phyloP scores from a whole-genome alignment of 2,113 vertebrate genomes.

The mouse (Mus musculus) region GRCm39 chr15:85675501-85676000 shows the following conservation, averaged over 20 bases:
- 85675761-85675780: not conserved
- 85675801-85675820: not conserved
- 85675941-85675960: not conserved
- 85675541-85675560: not conserved
- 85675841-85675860: not conserved
- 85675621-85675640: rapidly evolving
- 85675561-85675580: not conserved
- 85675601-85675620: not conserved
- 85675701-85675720: not conserved
- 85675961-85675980: conserved; percentile 38
- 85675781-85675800: not conserved
- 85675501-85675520: not conserved
- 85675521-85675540: not conserved
- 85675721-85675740: not conserved
- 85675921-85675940: conserved; percentile 52
- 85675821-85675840: too few species aligned
- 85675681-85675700: not conserved
- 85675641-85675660: not conserved
- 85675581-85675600: not conserved
- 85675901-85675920: not conserved
- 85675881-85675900: not conserved
- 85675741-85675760: not conserved
- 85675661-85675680: not conserved
- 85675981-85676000: conserved; percentile 53
- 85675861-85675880: not conserved